Conservation (phyloP, 2,888 invertebrate species). For the Ophioninae sp. region DNA sequence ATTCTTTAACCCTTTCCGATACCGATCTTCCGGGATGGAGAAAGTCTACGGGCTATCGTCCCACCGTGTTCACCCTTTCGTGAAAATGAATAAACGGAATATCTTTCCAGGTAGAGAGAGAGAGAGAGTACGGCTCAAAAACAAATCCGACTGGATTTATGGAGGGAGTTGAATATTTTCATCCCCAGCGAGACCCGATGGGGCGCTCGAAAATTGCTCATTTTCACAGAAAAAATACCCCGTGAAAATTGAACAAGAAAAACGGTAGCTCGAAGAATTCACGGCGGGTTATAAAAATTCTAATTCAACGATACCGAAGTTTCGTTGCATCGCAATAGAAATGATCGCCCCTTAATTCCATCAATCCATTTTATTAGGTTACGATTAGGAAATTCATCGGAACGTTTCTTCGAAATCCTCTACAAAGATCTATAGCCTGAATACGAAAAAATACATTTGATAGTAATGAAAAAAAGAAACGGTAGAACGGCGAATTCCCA, state of each 20-base stretch:
- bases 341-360: background rate
- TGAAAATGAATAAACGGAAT: constrained; percentile 31
- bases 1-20: constrained; percentile 35
- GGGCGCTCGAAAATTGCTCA: constrained; percentile 1
- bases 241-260: constrained; percentile 19
- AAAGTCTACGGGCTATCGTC: constrained; percentile 44
- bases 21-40: constrained; percentile 25
- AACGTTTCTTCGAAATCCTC: background rate
- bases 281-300: constrained; percentile 17
- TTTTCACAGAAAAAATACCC: constrained; percentile 29
- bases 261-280: background rate
- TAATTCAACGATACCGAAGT: background rate
- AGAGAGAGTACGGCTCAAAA: constrained; percentile 7
- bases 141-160: constrained; percentile 33
- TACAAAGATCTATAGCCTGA: background rate
- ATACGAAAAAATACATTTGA: background rate
- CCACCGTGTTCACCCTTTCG: constrained; percentile 43
- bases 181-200: background rate
- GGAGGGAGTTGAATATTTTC: constrained; percentile 31
- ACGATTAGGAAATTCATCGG: background rate
- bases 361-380: background rate
- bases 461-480: too few species aligned
- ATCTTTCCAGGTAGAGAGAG: constrained; percentile 9
- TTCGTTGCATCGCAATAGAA: background rate
- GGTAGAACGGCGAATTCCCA: too few species aligned